These are phyloP conservation scores for Pyrocoelia pectoralis DNA, from an alignment of 2,888 invertebrate genomes.

Conservation along the genomic window DNA sequence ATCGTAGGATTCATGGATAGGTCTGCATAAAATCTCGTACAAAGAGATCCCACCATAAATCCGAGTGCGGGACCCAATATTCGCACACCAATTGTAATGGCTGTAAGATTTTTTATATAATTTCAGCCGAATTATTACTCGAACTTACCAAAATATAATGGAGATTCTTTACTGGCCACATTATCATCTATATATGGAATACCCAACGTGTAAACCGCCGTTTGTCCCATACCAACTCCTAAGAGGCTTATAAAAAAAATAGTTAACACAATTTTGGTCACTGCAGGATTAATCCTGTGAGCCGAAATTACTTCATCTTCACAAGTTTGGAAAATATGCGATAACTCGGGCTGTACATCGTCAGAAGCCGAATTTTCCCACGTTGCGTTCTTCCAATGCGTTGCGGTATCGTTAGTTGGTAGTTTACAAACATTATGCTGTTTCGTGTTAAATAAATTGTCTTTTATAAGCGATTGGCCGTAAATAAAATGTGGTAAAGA, in stretches of 20 bases:
- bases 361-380: conserved; percentile 10
- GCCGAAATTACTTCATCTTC: conserved; percentile 67
- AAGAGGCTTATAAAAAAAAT: conserved; percentile 89
- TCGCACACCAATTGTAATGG: conserved; percentile 90
- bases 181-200: conserved; percentile 95
- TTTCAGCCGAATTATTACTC: background rate
- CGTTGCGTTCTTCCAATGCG: conserved; percentile 28
- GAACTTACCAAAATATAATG: conserved; percentile 86
- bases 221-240: conserved; percentile 91
- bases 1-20: conserved; percentile 77
- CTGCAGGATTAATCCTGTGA: conserved; percentile 75
- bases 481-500: conserved; percentile 88
- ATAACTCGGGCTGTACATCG: conserved; percentile 25
- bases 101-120: conserved; percentile 60
- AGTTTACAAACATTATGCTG: conserved; percentile 59
- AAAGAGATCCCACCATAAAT: conserved; percentile 88
- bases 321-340: conserved; percentile 47
- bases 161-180: conserved; percentile 90
- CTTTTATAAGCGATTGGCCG: conserved; percentile 74
- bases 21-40: conserved; percentile 87
- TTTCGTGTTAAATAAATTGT: conserved; percentile 57
- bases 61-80: conserved; percentile 91
- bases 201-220: conserved; percentile 90
- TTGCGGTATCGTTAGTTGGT: conserved; percentile 29
- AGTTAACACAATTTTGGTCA: conserved; percentile 82